Evolutionary conservation across 2,113 vertebrate species (phyloP), one percentile per base, ranked within the genome.

Genomic region (Rutilus rutilus): DNA sequence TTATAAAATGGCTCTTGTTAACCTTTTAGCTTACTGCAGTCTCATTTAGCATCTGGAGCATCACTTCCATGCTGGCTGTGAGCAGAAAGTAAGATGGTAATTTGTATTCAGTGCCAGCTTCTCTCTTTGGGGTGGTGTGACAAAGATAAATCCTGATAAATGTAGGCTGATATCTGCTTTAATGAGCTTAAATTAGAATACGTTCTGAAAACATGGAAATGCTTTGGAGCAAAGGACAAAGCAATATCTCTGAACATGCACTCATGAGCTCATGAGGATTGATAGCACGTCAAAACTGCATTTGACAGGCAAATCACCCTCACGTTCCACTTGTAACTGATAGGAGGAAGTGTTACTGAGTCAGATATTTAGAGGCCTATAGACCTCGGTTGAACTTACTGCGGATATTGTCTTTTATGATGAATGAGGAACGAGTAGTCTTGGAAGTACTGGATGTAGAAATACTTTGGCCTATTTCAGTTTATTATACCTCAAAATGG

Each of bases 11-110:
- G 87, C 87, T 91, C 89, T 91, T 87, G 91, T 93, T 93, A 93
- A 93, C 92, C 91, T 92, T 92, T 93, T 84, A 87, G 91, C 89
- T 82, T 74, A 30, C 86, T 78, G 89, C 89, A 92, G 92, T 92
- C 89, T 90, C 67, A 88, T 90, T 91, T 92, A 88, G 90, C 89
- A 90, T 91, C 57, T 30, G 65, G 79, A 78, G 84, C 78, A 50
- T 21, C 36, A 30, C 23, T 81, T 62, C 8, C 83, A 59, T 33
- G 30, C 65, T 30, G 52, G 50, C 64, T 71, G 52, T n/a, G 76
- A 80, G 84, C 27, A 80, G 23, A 59, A 71, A 80, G 84, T 59
- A 39, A 80, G 78, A 57, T 30, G 52, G 60, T 47, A 69, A 82
- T 60, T 42, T 86, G 64, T 42, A 85, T 86, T 86, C 64, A 60